These are phyloP conservation scores for Cyprinodon diabolis DNA, from an alignment of 2,797 vertebrate species.

Conservation along the genomic window DNA sequence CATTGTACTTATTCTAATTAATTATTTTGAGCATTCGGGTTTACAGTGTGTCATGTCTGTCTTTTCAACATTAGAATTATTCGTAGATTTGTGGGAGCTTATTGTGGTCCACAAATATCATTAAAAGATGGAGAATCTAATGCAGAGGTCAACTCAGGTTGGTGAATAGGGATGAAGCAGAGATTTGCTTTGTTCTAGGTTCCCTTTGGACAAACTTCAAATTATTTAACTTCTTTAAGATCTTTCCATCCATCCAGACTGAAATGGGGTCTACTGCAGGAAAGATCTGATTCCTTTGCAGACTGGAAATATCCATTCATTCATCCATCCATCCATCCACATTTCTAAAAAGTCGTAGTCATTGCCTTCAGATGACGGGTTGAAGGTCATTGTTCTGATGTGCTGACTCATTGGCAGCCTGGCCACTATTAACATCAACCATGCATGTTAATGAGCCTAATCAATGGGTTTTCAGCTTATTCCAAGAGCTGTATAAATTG, in stretches of 20 bases:
- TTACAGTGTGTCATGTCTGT: neutral
- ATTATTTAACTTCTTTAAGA: no score
- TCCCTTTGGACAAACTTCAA: neutral
- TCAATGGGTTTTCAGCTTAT: neutral
- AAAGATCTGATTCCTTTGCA: neutral
- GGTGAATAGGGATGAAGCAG: neutral
- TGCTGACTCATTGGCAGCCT: neutral
- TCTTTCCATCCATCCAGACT: no score
- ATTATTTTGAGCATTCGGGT: no score
- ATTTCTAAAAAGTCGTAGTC: neutral
- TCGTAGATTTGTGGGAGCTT: neutral
- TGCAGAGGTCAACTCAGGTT: no score
- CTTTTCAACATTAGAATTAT: no score
- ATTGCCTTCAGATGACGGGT: neutral
- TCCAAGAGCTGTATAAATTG: neutral
- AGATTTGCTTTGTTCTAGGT: neutral
- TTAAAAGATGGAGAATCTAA: neutral
- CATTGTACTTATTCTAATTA: no score
- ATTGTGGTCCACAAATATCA: neutral
- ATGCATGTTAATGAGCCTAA: neutral
- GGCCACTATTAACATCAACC: neutral
- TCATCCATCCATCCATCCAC: neutral
- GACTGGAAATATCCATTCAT: neutral
- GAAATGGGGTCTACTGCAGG: neutral
- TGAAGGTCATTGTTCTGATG: conserved; percentile 1